phyloP scores from a whole-genome alignment of 2,113 vertebrate species.

The Acrocephalus arundinaceus region DNA sequence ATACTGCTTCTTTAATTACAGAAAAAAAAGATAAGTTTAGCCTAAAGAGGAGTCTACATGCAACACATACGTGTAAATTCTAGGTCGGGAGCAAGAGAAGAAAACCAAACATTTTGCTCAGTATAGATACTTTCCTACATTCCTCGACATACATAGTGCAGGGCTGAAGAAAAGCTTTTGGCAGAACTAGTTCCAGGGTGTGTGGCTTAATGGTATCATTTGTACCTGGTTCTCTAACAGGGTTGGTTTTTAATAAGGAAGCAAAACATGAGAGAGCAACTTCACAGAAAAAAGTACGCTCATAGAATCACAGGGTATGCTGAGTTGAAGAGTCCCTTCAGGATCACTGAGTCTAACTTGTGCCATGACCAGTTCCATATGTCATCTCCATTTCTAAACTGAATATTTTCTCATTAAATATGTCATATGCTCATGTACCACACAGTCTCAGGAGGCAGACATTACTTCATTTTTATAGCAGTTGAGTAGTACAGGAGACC shows the following conservation, averaged over 20 bases:
- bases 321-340: not conserved
- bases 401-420: not conserved
- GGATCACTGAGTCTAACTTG: not conserved
- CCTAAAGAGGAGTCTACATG: not conserved
- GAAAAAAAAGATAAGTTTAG: not conserved
- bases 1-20: not conserved
- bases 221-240: not conserved
- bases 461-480: not conserved
- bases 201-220: not conserved
- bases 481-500: not conserved
- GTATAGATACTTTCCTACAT: not conserved
- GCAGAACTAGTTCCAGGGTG: not conserved
- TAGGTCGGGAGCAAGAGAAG: not conserved
- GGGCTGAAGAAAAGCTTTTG: not conserved
- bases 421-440: not conserved
- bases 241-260: not conserved
- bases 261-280: not conserved
- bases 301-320: not conserved
- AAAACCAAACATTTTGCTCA: not conserved
- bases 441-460: not conserved
- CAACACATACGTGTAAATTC: not conserved
- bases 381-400: not conserved
- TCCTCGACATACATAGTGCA: not conserved
- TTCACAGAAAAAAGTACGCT: not conserved
- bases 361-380: not conserved